A percentile compares a stretch with the other conserved stretches of the same genome.
Evolutionary conservation across 2,113 vertebrate genomes (phyloP).

Genomic region (Carollia perspicillata): DNA sequence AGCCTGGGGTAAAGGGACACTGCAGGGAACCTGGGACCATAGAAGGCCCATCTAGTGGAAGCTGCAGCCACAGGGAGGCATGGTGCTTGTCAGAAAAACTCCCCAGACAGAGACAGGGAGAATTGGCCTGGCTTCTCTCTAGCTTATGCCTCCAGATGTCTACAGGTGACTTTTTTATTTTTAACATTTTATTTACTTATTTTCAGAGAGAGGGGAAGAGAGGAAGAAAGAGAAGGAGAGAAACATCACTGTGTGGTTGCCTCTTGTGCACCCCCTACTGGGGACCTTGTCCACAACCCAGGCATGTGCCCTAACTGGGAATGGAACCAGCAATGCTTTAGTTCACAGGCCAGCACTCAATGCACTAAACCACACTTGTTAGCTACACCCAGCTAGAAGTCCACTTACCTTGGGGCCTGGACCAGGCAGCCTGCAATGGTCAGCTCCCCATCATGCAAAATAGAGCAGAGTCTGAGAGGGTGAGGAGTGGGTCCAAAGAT

Average conservation of each 20-base stretch:
- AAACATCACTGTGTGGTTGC: no score
- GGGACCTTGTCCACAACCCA: no score
- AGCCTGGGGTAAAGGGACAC: neutral
- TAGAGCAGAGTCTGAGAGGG: neutral
- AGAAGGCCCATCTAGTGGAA: neutral
- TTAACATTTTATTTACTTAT: no score
- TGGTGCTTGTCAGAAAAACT: no score
- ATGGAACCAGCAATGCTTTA: no score
- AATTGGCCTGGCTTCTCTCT: neutral
- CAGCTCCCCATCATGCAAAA: neutral
- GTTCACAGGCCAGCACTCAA: no score
- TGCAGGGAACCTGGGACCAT: neutral
- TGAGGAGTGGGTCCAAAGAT: neutral
- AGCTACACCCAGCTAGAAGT: neutral
- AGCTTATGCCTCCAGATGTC: neutral
- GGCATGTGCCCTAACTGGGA: no score
- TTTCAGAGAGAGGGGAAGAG: no score
- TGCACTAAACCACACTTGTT: no score
- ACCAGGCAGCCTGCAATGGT: neutral
- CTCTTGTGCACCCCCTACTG: no score
- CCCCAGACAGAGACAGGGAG: neutral
- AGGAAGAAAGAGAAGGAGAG: no score
- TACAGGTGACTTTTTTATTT: neutral
- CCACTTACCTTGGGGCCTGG: neutral
- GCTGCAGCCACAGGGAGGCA: neutral